These are phyloP conservation scores for Stegana nigrithorax DNA, from an alignment of 2,888 invertebrate genomes.

Conservation along the genomic window DNA sequence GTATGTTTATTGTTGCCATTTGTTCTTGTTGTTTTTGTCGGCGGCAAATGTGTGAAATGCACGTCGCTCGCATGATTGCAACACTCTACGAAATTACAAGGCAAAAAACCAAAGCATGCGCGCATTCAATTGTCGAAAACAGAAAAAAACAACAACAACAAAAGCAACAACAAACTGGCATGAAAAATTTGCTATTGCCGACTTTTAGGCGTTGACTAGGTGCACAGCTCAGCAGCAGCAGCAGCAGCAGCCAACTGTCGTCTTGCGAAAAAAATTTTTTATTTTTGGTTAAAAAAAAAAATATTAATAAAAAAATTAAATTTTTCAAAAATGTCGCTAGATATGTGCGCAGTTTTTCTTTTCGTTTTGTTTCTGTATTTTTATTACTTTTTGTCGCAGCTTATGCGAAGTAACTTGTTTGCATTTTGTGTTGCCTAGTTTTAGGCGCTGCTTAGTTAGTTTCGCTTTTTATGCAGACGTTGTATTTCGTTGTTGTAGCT, in stretches of 20 bases:
- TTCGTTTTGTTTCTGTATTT: slow-evolving; percentile 14
- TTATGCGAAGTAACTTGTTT: not conserved
- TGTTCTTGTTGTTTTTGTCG: too few relatives aligned
- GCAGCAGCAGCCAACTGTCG: not conserved
- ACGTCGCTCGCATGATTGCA: slow-evolving; percentile 31
- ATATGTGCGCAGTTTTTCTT: slow-evolving; percentile 2
- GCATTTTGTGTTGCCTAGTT: slow-evolving; percentile 11
- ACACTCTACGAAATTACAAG: slow-evolving; percentile 1
- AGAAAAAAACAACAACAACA: slow-evolving; percentile 15
- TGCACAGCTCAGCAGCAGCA: not conserved
- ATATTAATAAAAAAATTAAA: slow-evolving; percentile 30
- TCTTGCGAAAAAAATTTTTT: not conserved
- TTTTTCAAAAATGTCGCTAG: slow-evolving; percentile 13
- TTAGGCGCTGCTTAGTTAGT: slow-evolving; percentile 4
- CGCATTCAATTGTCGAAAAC: slow-evolving; percentile 6
- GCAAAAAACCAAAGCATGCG: not conserved
- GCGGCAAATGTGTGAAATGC: slow-evolving; percentile 24
- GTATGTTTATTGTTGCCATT: too few relatives aligned
- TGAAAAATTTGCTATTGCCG: slow-evolving; percentile 22
- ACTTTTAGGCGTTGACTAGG: slow-evolving; percentile 23
- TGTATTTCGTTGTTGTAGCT: not conserved
- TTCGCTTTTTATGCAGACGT: not conserved
- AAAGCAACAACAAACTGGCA: too few relatives aligned
- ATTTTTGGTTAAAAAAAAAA: slow-evolving; percentile 23
- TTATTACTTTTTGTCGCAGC: slow-evolving; percentile 22